phyloP scores from a whole-genome alignment of 2,797 vertebrate species.

The Antennarius maculatus region DNA sequence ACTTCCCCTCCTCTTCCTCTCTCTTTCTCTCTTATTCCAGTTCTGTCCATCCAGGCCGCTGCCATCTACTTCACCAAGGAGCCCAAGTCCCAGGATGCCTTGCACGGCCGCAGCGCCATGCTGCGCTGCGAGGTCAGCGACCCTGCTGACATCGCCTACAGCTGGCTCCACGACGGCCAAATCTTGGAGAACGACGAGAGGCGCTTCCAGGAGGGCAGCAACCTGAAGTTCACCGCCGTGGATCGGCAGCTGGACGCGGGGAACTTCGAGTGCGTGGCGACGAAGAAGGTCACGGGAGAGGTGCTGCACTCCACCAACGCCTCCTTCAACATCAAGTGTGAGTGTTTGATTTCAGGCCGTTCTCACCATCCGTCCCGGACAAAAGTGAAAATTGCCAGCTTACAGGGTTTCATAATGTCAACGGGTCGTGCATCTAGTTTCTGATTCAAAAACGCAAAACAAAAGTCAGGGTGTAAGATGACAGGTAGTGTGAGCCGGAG shows the following conservation, averaged over 20 bases:
- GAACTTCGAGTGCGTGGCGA: constrained; percentile 88
- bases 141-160: constrained; percentile 69
- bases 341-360: constrained; percentile 69
- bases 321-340: constrained; percentile 98
- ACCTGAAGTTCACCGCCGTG: constrained; percentile 90
- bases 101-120: constrained; percentile 94
- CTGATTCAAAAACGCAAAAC: constrained; percentile 65
- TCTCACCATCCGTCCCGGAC: constrained; percentile 8
- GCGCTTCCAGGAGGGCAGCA: constrained; percentile 90
- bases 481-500: constrained; percentile 62
- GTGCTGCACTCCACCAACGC: constrained; percentile 84
- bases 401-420: constrained; percentile 62
- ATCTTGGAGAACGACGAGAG: constrained; percentile 80
- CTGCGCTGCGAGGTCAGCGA: constrained; percentile 93
- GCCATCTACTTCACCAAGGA: constrained; percentile 91
- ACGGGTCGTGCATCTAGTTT: constrained; percentile 48
- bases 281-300: constrained; percentile 77
- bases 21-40: constrained; percentile 57
- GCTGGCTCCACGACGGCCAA: constrained; percentile 87
- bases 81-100: constrained; percentile 95
- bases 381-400: constrained; percentile 36
- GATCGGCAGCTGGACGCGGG: constrained; percentile 88
- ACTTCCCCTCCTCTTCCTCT: constrained; percentile 35
- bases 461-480: constrained; percentile 66
- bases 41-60: constrained; percentile 74